Base-by-base conservation (phyloP, 2,888 invertebrate genomes). In the Ornithoptera priamus region DNA sequence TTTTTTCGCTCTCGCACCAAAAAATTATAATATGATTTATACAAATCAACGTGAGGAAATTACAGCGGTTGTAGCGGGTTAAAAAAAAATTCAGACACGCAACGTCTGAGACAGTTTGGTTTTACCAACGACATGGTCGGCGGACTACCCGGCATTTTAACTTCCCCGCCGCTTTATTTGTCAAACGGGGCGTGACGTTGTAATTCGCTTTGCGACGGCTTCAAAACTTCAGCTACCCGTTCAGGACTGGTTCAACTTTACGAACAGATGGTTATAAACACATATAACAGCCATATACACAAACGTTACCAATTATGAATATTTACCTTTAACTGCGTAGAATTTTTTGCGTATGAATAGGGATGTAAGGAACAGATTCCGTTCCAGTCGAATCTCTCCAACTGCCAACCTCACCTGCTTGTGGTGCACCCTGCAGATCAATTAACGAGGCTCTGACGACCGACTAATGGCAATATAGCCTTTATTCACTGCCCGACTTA, bases 111-210 rank as follows among this genome's bases (percentile, higher is more conserved):
- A 65, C 65, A 57, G 50, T 58, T 65, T 36, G 46, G 46, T 61
- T 24, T 65, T 61, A 46, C 65, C 57, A 65, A 24, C 69, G 69
- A 69, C 58, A 69, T 69, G 69, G 61, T 69, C 65, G 61, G 65
- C 46, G 62, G 65, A 24, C 7, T 57, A 24, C 62, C 24, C 56
- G 69, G 69, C 69, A 69, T 69, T 65, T 65, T 58, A 46, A 46
- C 61, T 46, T 65, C 65, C 17, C 39, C 62, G 39, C 24, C 56
- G 56, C 42, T 62, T 57, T 67, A 67, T 62, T 67, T 57, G 61
- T 61, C 69, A 65, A 69, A 65, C 65, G 69, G 69, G 65, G 62
- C 69, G 69, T 69, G 69, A 69, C 69, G 65, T 69, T 17, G 61
- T 53, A 60, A 62, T 67, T 53, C 57, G 62, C 39, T 56, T 57